A percentile compares a stretch with the other conserved stretches of the same genome.
phyloP scores from a whole-genome alignment of 2,797 vertebrate species.

The Varecia variegata region DNA sequence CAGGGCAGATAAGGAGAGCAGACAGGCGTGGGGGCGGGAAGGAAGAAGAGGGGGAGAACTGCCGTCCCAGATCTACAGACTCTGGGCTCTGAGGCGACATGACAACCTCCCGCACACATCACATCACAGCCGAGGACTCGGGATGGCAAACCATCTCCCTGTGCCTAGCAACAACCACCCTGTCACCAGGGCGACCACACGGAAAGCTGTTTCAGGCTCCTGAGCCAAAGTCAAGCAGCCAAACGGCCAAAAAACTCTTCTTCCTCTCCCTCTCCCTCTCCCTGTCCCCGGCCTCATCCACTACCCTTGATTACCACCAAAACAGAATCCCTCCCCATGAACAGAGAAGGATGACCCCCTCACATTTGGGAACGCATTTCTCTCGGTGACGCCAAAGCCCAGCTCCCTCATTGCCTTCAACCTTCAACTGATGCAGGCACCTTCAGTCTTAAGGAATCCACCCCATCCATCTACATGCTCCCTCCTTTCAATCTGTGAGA shows the following conservation, averaged over 20 bases:
- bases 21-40: background rate
- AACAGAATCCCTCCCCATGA: background rate
- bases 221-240: slow-evolving; percentile 23
- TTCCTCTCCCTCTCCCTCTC: background rate
- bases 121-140: slow-evolving; percentile 23
- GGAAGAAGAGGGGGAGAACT: background rate
- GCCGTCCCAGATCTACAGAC: slow-evolving; percentile 29
- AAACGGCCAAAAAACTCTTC: background rate
- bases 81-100: slow-evolving; percentile 41
- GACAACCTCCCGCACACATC: slow-evolving; percentile 57
- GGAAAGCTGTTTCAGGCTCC: slow-evolving; percentile 48
- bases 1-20: slow-evolving; percentile 44
- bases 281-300: background rate
- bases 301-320: background rate
- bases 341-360: background rate
- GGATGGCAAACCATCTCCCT: slow-evolving; percentile 66
- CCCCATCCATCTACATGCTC: background rate
- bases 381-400: background rate
- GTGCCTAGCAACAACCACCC: slow-evolving; percentile 72
- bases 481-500: background rate
- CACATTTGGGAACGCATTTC: background rate
- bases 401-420: background rate
- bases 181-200: slow-evolving; percentile 76
- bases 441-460: background rate
- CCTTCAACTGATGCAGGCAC: background rate